Conservation (phyloP, 2,797 vertebrate species). For the Caiman crocodilus region DNA sequence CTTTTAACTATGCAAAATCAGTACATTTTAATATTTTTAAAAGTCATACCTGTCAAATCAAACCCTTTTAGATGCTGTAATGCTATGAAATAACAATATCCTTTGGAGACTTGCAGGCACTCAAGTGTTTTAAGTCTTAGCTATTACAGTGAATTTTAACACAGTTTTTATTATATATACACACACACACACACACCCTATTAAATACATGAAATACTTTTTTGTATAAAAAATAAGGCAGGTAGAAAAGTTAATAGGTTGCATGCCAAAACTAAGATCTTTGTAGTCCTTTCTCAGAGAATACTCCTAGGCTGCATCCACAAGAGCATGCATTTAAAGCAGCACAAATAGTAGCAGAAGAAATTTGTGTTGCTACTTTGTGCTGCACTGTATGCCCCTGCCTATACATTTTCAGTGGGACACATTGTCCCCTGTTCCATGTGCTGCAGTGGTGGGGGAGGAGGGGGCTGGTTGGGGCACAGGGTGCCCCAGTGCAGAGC, state of each 20-base stretch:
- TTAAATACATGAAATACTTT: background rate
- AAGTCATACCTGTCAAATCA: slow-evolving; percentile 50
- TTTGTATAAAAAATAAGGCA: slow-evolving; percentile 2
- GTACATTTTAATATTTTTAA: background rate
- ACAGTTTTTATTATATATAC: background rate
- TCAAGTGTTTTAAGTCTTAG: slow-evolving; percentile 4
- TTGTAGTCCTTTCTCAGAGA: background rate
- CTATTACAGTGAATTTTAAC: slow-evolving; percentile 21
- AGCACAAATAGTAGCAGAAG: too few relatives aligned
- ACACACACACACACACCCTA: background rate
- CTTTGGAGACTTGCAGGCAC: background rate
- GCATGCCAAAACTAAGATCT: background rate
- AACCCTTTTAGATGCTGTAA: background rate
- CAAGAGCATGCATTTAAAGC: too few relatives aligned
- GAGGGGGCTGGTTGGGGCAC: too few relatives aligned
- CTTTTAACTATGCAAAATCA: slow-evolving; percentile 16
- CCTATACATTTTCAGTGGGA: too few relatives aligned
- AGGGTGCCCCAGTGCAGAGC: too few relatives aligned
- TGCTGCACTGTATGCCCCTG: too few relatives aligned
- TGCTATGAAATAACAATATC: background rate
- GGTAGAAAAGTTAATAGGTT: background rate
- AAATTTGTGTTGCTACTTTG: too few relatives aligned
- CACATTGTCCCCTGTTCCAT: too few relatives aligned
- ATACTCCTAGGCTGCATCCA: background rate
- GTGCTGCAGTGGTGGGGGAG: too few relatives aligned